A percentile compares a stretch with the other conserved stretches of the same genome.
Conservation (phyloP, 2,888 invertebrate genomes). For the Phengaris alcon region DNA sequence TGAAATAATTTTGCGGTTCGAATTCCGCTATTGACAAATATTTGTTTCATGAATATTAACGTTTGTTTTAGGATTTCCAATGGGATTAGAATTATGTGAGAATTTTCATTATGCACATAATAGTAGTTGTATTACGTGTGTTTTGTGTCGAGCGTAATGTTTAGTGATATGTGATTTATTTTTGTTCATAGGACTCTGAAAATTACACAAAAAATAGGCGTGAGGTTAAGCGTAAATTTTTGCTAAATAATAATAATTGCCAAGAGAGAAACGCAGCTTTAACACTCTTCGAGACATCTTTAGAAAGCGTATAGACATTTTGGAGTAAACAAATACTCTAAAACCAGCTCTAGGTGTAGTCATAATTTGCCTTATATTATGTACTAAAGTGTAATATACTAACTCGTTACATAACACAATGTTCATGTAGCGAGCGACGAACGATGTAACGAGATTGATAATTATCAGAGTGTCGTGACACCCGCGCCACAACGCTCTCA, state of each 20-base stretch:
- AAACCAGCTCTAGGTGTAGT: too few relatives aligned
- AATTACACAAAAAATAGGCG: too few relatives aligned
- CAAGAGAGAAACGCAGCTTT: too few relatives aligned
- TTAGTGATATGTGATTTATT: background rate
- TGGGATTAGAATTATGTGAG: conserved; percentile 19
- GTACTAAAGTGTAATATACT: background rate
- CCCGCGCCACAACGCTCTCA: conserved; percentile 43
- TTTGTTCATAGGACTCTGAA: background rate
- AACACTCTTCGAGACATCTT: too few relatives aligned
- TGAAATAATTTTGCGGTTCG: conserved; percentile 19
- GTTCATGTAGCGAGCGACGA: background rate
- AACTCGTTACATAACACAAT: background rate
- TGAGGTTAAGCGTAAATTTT: too few relatives aligned
- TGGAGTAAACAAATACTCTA: too few relatives aligned
- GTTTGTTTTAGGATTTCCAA: conserved; percentile 26
- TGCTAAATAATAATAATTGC: too few relatives aligned
- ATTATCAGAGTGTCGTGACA: conserved; percentile 35
- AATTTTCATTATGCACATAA: background rate
- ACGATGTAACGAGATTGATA: conserved; percentile 26
- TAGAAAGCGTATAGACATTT: too few relatives aligned
- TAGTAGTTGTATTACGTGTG: background rate
- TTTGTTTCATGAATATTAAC: conserved; percentile 18
- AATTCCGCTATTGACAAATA: conserved; percentile 18
- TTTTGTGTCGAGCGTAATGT: background rate
- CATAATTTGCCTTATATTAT: background rate